Conservation (phyloP, 2,888 invertebrate genomes). For the Lucinisca nassula region DNA sequence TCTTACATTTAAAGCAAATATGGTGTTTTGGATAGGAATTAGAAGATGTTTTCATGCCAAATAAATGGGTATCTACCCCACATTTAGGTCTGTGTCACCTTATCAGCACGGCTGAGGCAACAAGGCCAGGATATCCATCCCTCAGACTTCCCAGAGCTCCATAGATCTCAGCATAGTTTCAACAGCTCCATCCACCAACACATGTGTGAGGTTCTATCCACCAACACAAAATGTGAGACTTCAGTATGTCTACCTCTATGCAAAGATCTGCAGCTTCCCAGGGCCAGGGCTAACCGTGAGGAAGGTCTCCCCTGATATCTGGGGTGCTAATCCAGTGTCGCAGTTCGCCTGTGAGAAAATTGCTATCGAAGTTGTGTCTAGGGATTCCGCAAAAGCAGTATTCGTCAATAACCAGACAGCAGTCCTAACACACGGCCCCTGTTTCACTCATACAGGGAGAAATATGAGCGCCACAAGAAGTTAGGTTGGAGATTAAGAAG, state of each 20-base stretch:
- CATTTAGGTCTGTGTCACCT: constrained; percentile 19
- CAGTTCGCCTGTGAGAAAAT: not conserved
- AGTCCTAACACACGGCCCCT: too few species aligned
- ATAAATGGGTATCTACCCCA: not conserved
- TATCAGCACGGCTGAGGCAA: constrained; percentile 25
- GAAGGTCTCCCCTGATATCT: constrained; percentile 9
- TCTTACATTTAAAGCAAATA: not conserved
- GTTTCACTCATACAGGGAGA: too few species aligned
- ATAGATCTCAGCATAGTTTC: constrained; percentile 8
- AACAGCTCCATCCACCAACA: constrained; percentile 22
- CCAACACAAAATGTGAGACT: not conserved
- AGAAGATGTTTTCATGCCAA: not conserved
- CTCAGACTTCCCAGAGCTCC: not conserved
- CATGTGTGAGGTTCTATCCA: not conserved
- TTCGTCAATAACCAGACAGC: too few species aligned
- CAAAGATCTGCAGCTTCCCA: not conserved
- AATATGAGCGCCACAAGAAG: too few species aligned
- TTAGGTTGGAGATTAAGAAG: too few species aligned
- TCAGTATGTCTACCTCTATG: constrained; percentile 19
- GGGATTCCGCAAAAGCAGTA: too few species aligned
- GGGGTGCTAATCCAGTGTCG: not conserved
- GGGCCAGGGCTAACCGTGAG: not conserved
- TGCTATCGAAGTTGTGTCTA: not conserved
- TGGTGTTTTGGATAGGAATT: not conserved
- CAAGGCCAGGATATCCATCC: not conserved